Evolutionary conservation across 2,113 vertebrate species (phyloP).

Genomic region (Lasiurus cinereus): DNA sequence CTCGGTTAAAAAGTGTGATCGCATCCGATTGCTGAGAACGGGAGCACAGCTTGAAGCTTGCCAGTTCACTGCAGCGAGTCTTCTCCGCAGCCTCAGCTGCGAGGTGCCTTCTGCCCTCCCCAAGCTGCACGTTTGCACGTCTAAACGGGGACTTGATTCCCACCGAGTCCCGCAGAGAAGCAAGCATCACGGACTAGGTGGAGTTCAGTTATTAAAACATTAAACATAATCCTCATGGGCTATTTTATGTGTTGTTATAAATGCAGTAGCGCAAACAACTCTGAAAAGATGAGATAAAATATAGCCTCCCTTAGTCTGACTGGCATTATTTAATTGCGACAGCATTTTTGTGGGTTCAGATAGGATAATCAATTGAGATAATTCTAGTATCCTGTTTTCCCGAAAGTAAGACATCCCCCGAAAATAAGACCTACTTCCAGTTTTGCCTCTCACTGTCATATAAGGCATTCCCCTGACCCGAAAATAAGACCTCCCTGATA

Average conservation of each 20-base stretch:
- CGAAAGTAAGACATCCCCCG: too few species aligned
- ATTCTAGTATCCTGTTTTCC: not conserved
- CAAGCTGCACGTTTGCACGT: not conserved
- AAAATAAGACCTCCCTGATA: too few species aligned
- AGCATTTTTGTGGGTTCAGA: not conserved
- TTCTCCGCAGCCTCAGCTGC: not conserved
- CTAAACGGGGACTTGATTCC: not conserved
- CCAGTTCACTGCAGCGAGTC: not conserved
- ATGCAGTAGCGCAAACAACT: not conserved
- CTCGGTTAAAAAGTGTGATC: not conserved
- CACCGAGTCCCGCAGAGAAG: not conserved
- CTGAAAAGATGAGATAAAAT: not conserved
- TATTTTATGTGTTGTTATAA: conserved; percentile 2
- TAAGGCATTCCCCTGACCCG: too few species aligned
- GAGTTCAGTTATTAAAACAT: conserved; percentile 2
- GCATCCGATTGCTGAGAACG: not conserved
- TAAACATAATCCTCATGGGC: not conserved
- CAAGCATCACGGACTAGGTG: not conserved
- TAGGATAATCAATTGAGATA: not conserved
- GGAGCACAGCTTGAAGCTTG: not conserved
- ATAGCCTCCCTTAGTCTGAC: not conserved
- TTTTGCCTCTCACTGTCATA: too few species aligned
- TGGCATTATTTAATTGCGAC: conserved; percentile 19
- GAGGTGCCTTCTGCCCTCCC: not conserved
- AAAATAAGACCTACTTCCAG: too few species aligned